Conservation (phyloP, 2,888 invertebrate species). For the Meteorus colon region DNA sequence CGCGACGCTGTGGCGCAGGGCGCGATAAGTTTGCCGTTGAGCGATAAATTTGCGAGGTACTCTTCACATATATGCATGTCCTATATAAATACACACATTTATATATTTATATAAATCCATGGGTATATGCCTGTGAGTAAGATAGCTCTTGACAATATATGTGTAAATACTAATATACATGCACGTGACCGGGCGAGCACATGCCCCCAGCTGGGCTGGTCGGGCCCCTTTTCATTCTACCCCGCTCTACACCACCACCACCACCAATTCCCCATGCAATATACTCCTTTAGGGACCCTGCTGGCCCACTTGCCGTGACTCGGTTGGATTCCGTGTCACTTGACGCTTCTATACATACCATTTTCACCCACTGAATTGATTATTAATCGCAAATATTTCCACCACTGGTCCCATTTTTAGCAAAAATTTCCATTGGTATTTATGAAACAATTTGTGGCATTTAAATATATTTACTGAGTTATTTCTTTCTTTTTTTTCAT, state of each 20-base stretch:
- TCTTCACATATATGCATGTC: conserved; percentile 1
- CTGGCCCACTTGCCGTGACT: conserved; percentile 58
- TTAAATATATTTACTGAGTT: background rate
- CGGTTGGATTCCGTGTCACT: conserved; percentile 41
- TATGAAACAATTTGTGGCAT: background rate
- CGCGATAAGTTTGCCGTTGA: conserved; percentile 41
- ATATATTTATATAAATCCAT: conserved; percentile 42
- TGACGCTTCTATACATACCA: conserved; percentile 24
- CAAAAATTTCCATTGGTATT: background rate
- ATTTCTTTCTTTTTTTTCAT: background rate
- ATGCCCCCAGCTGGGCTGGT: conserved; percentile 24
- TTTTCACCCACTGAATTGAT: background rate
- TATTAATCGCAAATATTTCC: background rate
- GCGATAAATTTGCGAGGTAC: conserved; percentile 33
- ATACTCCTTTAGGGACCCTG: background rate
- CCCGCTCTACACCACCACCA: conserved; percentile 1
- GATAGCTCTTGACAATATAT: conserved; percentile 17
- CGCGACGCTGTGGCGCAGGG: conserved; percentile 30
- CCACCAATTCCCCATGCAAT: background rate
- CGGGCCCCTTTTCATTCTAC: background rate
- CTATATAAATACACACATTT: conserved; percentile 7
- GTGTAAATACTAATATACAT: conserved; percentile 4
- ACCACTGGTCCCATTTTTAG: background rate
- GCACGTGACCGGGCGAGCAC: conserved; percentile 18
- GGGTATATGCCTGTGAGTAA: conserved; percentile 31